Base-by-base conservation (phyloP, 2,888 invertebrate genomes). In the Aplocera efformata region DNA sequence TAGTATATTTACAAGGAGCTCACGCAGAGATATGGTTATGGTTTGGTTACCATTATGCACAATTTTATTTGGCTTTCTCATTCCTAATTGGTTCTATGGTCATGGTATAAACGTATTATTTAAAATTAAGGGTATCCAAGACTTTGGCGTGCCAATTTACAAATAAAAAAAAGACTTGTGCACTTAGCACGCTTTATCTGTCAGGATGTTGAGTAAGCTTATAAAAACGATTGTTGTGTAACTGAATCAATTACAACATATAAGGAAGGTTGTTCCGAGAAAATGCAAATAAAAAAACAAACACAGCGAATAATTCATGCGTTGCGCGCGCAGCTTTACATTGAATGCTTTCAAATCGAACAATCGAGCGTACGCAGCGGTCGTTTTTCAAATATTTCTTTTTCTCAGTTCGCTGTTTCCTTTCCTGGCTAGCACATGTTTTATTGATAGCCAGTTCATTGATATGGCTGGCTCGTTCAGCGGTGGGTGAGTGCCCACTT, bases 371-470 rank as follows among this genome's bases (percentile, higher is more conserved):
- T 83, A 49, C 48, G 48, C 50, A 6, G 79, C 71, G 74, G 80
- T 53, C 75, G 75, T 79, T 80, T 82, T 82, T 78, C 71, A 77
- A 84, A 83, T 82, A 81, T 75, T 84, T 84, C 81, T 85, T 86
- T 80, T 86, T 85, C 82, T 83, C 78, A 74, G 82, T 81, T 80
- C 79, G 74, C 76, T 66, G 77, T 79, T 84, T 83, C 86, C 86
- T 88, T 86, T 85, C 72, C 79, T 81, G 86, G 84, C 82, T 72
- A 63, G 81, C 84, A 82, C 80, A 88, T 86, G 88, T 88, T 86
- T 86, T 86, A 88, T 88, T 86, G 86, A 88, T 86, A 80, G 79
- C 67, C 77, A 74, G 85, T 86, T 86, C 86, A 88, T 88, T 88
- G 88, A 88, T 88, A 88, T 88, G 80, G 76, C 77, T 80, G 76